Evolutionary conservation across 92 coral and sea anemone genomes (phyloP).

Genomic region (Muricea muricata): DNA sequence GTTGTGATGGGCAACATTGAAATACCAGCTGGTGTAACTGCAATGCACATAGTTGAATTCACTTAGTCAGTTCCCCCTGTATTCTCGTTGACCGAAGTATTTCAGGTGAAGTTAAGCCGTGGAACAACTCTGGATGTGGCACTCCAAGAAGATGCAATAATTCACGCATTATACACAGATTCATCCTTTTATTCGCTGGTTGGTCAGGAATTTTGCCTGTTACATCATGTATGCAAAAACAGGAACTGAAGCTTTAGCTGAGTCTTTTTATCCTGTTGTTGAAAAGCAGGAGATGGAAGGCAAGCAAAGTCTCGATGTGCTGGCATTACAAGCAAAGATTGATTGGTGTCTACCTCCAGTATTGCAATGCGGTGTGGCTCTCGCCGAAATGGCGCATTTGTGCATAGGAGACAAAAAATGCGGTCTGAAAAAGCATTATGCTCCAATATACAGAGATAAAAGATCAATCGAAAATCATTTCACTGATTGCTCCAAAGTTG

Average conservation of each 20-base stretch:
- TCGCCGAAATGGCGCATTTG: background rate
- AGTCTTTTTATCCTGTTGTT: slow-evolving; percentile 11
- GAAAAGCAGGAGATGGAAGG: slow-evolving; percentile 23
- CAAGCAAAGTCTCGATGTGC: background rate
- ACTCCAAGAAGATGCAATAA: slow-evolving; percentile 15
- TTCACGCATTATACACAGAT: background rate
- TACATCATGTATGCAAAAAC: slow-evolving; percentile 25
- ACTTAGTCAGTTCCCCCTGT: background rate
- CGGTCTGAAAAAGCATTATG: slow-evolving; percentile 2
- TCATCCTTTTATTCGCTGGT: background rate
- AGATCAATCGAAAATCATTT: background rate
- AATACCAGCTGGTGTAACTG: background rate
- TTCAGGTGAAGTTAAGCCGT: background rate
- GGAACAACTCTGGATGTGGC: background rate
- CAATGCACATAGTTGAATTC: slow-evolving; percentile 12
- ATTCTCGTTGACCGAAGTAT: slow-evolving; percentile 2
- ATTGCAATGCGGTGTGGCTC: background rate
- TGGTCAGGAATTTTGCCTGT: slow-evolving; percentile 17
- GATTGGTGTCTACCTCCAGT: background rate
- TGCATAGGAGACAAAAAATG: slow-evolving; percentile 3
- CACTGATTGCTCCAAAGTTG: slow-evolving; percentile 21
- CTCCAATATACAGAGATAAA: background rate
- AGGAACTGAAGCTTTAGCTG: background rate
- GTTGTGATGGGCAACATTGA: background rate
- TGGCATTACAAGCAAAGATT: background rate